Evolutionary conservation across 2,888 invertebrate genomes (phyloP), one percentile per base, ranked within the genome.

Genomic region (Pinctada fucata): DNA sequence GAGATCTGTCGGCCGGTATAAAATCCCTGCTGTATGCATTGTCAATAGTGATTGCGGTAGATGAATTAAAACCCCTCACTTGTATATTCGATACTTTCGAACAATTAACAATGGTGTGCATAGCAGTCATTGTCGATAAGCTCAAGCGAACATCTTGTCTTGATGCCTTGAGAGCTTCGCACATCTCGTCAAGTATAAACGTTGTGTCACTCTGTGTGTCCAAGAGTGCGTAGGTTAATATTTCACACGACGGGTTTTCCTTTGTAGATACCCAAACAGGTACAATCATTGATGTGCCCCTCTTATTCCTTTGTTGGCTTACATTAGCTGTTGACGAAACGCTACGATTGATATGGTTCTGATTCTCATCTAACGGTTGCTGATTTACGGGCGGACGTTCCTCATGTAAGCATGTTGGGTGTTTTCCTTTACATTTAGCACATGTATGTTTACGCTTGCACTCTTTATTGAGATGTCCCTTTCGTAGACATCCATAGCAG

Each of bases 161-260:
- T 45, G 1, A 5, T 4, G 69, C 51, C 2, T 78, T 3, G 6
- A 80, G 48, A 3, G n/a, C n/a, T n/a, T n/a, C n/a, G n/a, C n/a
- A n/a, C n/a, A n/a, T n/a, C n/a, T n/a, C n/a, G n/a, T n/a, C 64
- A 2, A 73, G 58, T 3, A 82, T 71, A 49, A 79, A 79, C 2
- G 81, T 77, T n/a, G 81, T 81, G 31, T 82, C 82, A 47, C 82
- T 82, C 71, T 80, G 82, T 13, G 80, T 80, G 16, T 82, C 82
- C 3, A 82, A 31, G 3, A 82, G 49, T n/a, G 79, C 80, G 66
- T 82, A 82, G 10, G 79, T 80, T 4, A 80, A 52, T 6, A 82
- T 70, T 51, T 82, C 79, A 6, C 31, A 16, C 3, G 70, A 63
- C 8, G 75, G 76, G 2, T 78, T 49, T 3, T 74, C 64, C 16